phyloP scores from a whole-genome alignment of 37 sponge, comb jelly and placozoan genomes.

The Halichondria panicea region DNA sequence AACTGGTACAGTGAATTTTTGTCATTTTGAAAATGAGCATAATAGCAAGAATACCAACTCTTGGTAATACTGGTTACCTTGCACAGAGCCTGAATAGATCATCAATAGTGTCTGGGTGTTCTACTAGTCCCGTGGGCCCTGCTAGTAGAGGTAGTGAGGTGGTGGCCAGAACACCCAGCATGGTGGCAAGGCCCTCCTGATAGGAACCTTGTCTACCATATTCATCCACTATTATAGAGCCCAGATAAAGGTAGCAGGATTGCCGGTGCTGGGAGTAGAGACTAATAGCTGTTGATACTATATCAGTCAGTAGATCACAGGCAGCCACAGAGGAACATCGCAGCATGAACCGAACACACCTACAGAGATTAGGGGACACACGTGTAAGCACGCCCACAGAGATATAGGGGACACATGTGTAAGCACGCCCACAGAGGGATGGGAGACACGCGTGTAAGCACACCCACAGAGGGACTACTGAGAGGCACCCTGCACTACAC shows the following conservation, averaged over 20 bases:
- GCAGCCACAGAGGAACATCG: conserved; percentile 41
- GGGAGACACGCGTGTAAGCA: too few species aligned
- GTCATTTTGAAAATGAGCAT: too few species aligned
- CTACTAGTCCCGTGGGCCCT: conserved; percentile 53
- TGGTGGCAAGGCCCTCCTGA: conserved; percentile 45
- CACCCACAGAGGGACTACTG: too few species aligned
- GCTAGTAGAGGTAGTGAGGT: conserved; percentile 68
- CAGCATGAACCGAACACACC: conserved; percentile 74
- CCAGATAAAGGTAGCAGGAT: conserved; percentile 89
- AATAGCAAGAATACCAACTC: neutral
- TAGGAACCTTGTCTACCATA: conserved; percentile 57
- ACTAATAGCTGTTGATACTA: neutral
- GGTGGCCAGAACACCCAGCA: conserved; percentile 50
- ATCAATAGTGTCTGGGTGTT: conserved; percentile 94
- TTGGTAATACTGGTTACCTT: conserved; percentile 35
- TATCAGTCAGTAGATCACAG: neutral
- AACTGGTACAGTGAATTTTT: neutral
- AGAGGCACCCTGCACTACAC: too few species aligned
- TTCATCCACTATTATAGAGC: conserved; percentile 86
- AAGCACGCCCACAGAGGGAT: too few species aligned
- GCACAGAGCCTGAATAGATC: conserved; percentile 91
- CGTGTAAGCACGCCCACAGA: too few species aligned
- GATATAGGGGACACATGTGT: too few species aligned
- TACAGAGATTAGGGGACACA: neutral
- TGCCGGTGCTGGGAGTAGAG: conserved; percentile 67